Evolutionary conservation across 2,113 vertebrate genomes (phyloP), one percentile per base, ranked within the genome.

Genomic region (Ageneiosus marmoratus): DNA sequence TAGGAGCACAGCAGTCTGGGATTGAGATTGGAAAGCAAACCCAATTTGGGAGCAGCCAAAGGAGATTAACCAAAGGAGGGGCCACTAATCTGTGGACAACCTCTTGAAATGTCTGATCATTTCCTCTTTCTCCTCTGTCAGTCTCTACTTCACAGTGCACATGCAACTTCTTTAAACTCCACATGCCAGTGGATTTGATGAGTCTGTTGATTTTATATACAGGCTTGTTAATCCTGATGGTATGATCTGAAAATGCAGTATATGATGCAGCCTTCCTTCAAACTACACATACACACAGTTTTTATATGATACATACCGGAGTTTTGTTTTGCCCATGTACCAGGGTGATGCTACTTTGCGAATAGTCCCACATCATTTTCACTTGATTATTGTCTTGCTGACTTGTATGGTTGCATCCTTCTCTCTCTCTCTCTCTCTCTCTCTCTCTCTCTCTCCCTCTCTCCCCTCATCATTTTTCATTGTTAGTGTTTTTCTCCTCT

Each of bases 81-180:
- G 90, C 88, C 85, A 91, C 93, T 93, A 94, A 94, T 94, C 93
- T 94, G 89, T 90, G 91, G 89, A 74, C 92, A 90, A 89, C 92
- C 92, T 94, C 90, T 89, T 89, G 86, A 89, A 86, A 87, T 90
- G 87, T 81, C 91, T 89, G 87, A 60, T 63, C 50, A 27, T 48
- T 67, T 44, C 51, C 6, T 50, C 60, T 55, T 29, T 51, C 62
- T n/a, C 34, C 24, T 37, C 86, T 55, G 48, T 83, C 74, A 65
- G 75, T 48, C 62, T 46, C 55, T 29, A 55, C 76, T 84, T 69
- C 63, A 75, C 70, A 73, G 65, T 51, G 34, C 44, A 11, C 34
- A 58, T 7, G 9, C 10, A 29, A 20, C 51, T 91, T 90, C 88
- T 91, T 93, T 92, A 90, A 92, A 93, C 92, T 91, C 90, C 84